Evolutionary conservation across 2,113 vertebrate species (phyloP).

Genomic region (Cepphus grylle): DNA sequence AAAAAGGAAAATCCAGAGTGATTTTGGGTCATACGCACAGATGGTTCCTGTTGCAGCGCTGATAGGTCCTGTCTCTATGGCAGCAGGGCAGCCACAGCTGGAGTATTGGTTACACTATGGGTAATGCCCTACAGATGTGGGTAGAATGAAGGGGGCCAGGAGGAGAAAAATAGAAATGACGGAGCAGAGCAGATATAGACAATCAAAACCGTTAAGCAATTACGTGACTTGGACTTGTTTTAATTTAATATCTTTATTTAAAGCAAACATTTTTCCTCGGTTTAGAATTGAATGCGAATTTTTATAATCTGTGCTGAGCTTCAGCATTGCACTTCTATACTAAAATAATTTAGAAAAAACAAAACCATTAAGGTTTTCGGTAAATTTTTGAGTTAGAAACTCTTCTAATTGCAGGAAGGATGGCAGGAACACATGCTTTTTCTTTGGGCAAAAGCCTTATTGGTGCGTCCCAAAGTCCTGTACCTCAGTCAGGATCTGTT

Average conservation of each 20-base stretch:
- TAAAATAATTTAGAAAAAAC: not conserved
- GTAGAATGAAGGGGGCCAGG: not conserved
- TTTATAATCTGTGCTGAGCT: not conserved
- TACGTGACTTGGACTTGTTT: not conserved
- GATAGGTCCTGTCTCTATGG: slow-evolving; percentile 58
- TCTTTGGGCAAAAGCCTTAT: not conserved
- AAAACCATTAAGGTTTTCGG: not conserved
- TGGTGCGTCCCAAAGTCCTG: fast-evolving
- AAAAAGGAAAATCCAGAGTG: not conserved
- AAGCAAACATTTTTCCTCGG: not conserved
- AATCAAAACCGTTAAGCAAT: slow-evolving; percentile 3
- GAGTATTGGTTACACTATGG: slow-evolving; percentile 62
- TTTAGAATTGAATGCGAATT: not conserved
- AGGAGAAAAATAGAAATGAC: slow-evolving; percentile 29
- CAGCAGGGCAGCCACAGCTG: slow-evolving; percentile 54
- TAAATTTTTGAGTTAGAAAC: not conserved
- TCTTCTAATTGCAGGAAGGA: not conserved
- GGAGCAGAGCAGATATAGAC: not conserved
- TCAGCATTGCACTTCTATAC: not conserved
- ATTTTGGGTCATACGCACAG: slow-evolving; percentile 53
- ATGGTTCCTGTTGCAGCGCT: slow-evolving; percentile 58
- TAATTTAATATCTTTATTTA: not conserved
- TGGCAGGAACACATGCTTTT: not conserved
- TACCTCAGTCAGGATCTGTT: not conserved
- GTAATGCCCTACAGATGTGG: slow-evolving; percentile 65